Base-by-base conservation (phyloP, 2,797 vertebrate genomes). In the Acrocephalus scirpaceus region DNA sequence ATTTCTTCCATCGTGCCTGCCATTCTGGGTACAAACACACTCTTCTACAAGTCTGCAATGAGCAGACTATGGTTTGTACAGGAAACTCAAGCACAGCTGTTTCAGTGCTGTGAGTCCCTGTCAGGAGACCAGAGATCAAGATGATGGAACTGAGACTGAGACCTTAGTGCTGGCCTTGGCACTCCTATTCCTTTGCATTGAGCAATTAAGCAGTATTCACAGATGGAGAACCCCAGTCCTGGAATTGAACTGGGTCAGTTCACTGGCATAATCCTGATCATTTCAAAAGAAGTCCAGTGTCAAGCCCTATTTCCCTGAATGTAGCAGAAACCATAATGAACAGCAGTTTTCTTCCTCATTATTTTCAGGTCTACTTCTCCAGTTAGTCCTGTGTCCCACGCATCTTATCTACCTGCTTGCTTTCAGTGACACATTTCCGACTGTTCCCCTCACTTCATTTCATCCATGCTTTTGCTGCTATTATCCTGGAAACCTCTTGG, bases 151-250 rank as follows among this genome's bases (percentile, higher is more conserved):
- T 26, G 71, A 82, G 73, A 56, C 60, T 56, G 81, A 91, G 71
- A 89, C 84, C 74, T 85, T 69, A 76, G 48, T 26, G 23, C 67
- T 71, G 48, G 88, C 86, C 91, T 90, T 30, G 7, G 48, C 42
- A 36, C 60, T 91, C 71, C 58, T 83, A 14, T 57, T 85, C 26
- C 61, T 79, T 86, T 93, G 19, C 74, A 79, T 7, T 58, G 50
- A 90, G 81, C 69, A 90, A 83, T 95, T 88, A 93, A 77, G 27
- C 58, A 88, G n/a, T 80, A 77, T 80, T 88, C 82, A 80, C 81
- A 96, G 91, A 92, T 53, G 65, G 69, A 92, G 69, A 90, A 71
- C 61, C 88, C 78, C 65, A 82, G 56, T 62, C 23, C 48, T 74
- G 38, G 61, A 79, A 76, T 0, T 78, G 76, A 86, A 78, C 18